Evolutionary conservation across 2,113 vertebrate species (phyloP).

Genomic region (Ceuthmochares aereus): DNA sequence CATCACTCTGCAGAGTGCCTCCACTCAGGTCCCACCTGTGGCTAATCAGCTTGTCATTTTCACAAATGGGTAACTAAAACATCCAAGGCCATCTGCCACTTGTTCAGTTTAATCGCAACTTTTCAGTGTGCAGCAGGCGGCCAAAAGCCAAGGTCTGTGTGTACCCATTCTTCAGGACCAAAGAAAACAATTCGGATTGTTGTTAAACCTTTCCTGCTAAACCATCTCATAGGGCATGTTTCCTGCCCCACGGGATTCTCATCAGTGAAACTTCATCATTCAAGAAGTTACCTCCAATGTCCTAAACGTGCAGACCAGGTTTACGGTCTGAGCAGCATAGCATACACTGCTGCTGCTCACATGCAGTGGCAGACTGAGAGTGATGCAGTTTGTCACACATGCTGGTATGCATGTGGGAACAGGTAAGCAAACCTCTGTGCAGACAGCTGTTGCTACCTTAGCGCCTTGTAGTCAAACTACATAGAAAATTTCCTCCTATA

Average conservation of each 20-base stretch:
- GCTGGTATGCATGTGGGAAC: background rate
- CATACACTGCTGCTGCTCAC: background rate
- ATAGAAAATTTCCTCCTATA: background rate
- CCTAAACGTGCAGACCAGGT: background rate
- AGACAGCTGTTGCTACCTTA: background rate
- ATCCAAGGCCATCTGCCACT: background rate
- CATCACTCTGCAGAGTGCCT: background rate
- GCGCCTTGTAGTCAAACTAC: background rate
- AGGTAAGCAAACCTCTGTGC: background rate
- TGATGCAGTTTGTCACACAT: background rate
- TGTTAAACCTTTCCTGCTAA: background rate
- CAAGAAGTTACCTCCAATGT: background rate
- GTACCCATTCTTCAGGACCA: background rate
- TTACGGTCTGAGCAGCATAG: background rate
- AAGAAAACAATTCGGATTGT: background rate
- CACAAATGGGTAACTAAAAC: background rate
- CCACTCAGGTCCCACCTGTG: background rate
- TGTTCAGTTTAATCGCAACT: background rate
- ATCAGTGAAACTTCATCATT: accelerated
- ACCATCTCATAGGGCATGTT: background rate
- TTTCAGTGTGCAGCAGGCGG: background rate
- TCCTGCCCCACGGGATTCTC: background rate
- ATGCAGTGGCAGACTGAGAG: background rate
- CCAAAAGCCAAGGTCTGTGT: background rate
- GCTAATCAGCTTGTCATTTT: background rate